Evolutionary conservation across 2,113 vertebrate genomes (phyloP).

Genomic region (Taurulus bubalis): DNA sequence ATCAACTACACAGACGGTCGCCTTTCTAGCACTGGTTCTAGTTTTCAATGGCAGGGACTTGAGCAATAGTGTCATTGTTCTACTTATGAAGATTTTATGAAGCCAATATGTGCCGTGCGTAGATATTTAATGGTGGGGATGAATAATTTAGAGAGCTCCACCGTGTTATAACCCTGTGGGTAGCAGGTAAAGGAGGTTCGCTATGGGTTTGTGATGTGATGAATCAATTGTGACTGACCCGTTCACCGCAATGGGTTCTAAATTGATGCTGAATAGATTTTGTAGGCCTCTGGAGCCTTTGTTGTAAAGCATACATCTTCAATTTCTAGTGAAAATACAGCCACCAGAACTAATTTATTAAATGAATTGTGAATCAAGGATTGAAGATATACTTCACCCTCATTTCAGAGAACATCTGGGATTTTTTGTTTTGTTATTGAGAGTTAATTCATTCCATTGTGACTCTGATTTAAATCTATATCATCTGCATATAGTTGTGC

Average conservation of each 20-base stretch:
- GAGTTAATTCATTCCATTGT: neutral
- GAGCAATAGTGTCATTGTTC: constrained; percentile 26
- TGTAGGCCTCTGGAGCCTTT: neutral
- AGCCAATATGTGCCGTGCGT: constrained; percentile 33
- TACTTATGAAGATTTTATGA: constrained; percentile 39
- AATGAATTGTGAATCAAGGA: neutral
- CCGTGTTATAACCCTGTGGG: constrained; percentile 15
- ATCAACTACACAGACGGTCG: neutral
- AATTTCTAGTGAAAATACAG: neutral
- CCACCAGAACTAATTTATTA: neutral
- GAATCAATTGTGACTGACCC: constrained; percentile 35
- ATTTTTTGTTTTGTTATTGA: neutral
- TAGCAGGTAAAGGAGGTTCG: constrained; percentile 2
- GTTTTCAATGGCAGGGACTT: neutral
- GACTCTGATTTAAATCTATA: neutral
- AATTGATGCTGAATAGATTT: neutral
- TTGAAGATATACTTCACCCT: neutral
- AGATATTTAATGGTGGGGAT: constrained; percentile 40
- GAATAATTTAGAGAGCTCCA: constrained; percentile 32
- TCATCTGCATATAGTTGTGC: neutral
- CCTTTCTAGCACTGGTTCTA: neutral
- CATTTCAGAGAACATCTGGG: neutral
- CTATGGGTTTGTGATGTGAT: constrained; percentile 12
- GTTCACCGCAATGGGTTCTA: neutral
- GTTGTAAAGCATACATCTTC: neutral